Evolutionary conservation across 1,140 invertebrate species (phyloP).

Genomic region (Dreissena rostriformis): DNA sequence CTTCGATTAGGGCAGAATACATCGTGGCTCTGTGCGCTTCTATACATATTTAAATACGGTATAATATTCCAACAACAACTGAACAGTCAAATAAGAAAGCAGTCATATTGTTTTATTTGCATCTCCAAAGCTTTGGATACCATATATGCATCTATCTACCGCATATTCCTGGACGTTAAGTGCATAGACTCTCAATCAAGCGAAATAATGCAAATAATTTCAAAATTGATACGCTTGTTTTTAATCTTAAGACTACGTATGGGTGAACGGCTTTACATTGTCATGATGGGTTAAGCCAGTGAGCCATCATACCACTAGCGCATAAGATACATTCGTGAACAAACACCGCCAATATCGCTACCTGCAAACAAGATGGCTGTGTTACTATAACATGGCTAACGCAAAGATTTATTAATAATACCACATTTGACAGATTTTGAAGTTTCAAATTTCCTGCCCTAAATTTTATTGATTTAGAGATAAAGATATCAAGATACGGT

Average conservation of each 20-base stretch:
- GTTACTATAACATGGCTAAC: conserved; percentile 46
- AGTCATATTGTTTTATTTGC: too few relatives aligned
- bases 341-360: conserved; percentile 42
- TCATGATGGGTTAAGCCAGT: conserved; percentile 35
- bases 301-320: background rate
- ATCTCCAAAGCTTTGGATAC: too few relatives aligned
- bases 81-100: too few relatives aligned
- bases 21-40: too few relatives aligned
- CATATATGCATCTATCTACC: too few relatives aligned
- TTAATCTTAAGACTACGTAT: conserved; percentile 52
- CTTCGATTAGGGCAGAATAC: too few relatives aligned
- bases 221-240: conserved; percentile 52
- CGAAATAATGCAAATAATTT: conserved; percentile 1
- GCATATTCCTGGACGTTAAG: background rate
- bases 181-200: background rate
- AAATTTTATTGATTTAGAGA: conserved; percentile 56
- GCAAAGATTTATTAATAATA: conserved; percentile 58
- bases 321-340: conserved; percentile 48
- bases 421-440: conserved; percentile 59
- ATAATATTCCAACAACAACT: too few relatives aligned
- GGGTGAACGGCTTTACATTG: conserved; percentile 46
- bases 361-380: conserved; percentile 38
- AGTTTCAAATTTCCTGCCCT: conserved; percentile 60
- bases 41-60: too few relatives aligned
- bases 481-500: conserved; percentile 50